phyloP scores from a whole-genome alignment of 2,113 vertebrate genomes.

The Dinomys branickii region DNA sequence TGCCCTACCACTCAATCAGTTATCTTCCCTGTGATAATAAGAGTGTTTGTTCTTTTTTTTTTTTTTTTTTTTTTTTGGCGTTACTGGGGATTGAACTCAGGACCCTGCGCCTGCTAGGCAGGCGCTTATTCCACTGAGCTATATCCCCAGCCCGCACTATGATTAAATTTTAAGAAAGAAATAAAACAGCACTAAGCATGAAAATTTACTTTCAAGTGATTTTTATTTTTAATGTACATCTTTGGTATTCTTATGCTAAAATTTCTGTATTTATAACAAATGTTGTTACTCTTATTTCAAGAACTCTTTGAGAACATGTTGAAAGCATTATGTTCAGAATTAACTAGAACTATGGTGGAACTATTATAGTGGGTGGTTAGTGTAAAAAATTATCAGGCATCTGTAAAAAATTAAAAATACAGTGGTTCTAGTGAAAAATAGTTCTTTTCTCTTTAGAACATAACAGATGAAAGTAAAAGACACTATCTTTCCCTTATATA shows the following conservation, averaged over 20 bases:
- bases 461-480: constrained; percentile 16
- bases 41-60: too few species aligned
- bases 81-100: too few species aligned
- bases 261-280: background rate
- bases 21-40: too few species aligned
- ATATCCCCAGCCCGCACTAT: too few species aligned
- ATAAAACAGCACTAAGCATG: background rate
- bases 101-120: too few species aligned
- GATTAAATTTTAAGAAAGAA: constrained; percentile 39
- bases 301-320: background rate
- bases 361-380: background rate
- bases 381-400: constrained; percentile 26
- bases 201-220: constrained; percentile 31
- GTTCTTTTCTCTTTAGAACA: background rate
- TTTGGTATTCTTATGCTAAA: background rate
- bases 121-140: too few species aligned
- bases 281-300: too few species aligned
- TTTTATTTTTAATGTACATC: constrained; percentile 34
- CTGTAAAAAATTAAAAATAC: constrained; percentile 29
- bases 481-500: background rate
- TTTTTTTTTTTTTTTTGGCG: too few species aligned
- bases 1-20: too few species aligned
- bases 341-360: constrained; percentile 16
- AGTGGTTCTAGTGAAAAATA: background rate
- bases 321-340: background rate